Base-by-base conservation (phyloP, 2,113 vertebrate genomes). In the Mystacornis crossleyi region DNA sequence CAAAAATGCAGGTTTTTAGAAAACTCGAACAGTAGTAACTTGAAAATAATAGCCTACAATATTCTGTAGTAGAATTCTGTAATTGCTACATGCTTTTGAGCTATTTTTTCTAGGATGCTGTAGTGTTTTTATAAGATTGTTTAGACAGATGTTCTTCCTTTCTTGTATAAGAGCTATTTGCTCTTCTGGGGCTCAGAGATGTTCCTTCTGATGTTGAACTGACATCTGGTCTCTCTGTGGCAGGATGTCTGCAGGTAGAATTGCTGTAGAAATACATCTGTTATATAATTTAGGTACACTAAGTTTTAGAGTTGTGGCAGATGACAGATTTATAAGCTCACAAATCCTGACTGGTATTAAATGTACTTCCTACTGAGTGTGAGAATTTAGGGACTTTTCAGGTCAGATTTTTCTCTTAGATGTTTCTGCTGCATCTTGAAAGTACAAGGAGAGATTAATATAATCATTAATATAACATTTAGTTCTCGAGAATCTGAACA, bases 171-270 rank as follows among this genome's bases (percentile, higher is more conserved):
- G 83, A 89, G 77, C 66, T 88, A 34, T 93, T 96, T 91, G 42
- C 89, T 82, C 70, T 93, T 96, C 83, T 81, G 82, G 93, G 80
- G 88, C 58, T 91, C 58, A 80, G 88, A 92, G 82, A 71, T 95
- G 75, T 81, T 92, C 64, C 70, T 78, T 93, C 93, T 93, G 90
- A 95, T 96, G 77, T 78, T 90, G 77, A 96, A 89, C 18, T 93
- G 90, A 81, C 86, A 95, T 91, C 90, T 96, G 82, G 33, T 83
- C 51, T 97, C 78, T 93, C 66, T 80, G 47, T 95, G 66, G 69
- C 82, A 93, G 57, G 58, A 74, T 92, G 65, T 92, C 70, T 93
- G 73, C 94, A 97, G 94, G 93, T 96, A 94, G 89, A 89, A 87
- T 81, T 92, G 74, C 67, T 65, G 34, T 75, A 83, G 79, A 96